Conservation (phyloP, 1,140 invertebrate species). For the Elymnias hypermnestra region DNA sequence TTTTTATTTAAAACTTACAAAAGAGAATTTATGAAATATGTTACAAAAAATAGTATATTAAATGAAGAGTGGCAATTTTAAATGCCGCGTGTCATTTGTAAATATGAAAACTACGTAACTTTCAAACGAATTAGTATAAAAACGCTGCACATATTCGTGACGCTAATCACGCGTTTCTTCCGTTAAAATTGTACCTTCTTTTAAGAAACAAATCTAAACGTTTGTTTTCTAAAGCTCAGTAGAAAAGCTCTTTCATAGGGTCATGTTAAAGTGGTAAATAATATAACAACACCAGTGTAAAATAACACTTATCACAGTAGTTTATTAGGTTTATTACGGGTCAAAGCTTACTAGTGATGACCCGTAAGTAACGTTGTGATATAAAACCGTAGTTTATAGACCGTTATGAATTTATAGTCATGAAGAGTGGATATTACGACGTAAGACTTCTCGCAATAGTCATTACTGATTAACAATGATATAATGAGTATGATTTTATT, state of each 20-base stretch:
- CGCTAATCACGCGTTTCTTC: too few relatives aligned
- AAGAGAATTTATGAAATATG: too few relatives aligned
- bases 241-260: slow-evolving; percentile 9
- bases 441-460: not conserved
- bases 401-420: slow-evolving; percentile 7
- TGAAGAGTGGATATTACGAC: not conserved
- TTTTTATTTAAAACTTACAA: too few relatives aligned
- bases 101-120: too few relatives aligned
- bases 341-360: slow-evolving; percentile 31
- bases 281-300: slow-evolving; percentile 28
- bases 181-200: too few relatives aligned
- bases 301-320: slow-evolving; percentile 30
- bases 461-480: too few relatives aligned
- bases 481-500: too few relatives aligned
- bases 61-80: too few relatives aligned
- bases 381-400: slow-evolving; percentile 44
- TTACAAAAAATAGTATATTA: too few relatives aligned
- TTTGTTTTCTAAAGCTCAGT: not conserved
- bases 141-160: too few relatives aligned
- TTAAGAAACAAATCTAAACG: not conserved
- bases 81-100: too few relatives aligned
- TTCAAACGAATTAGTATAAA: too few relatives aligned
- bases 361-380: slow-evolving; percentile 46
- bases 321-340: slow-evolving; percentile 23
- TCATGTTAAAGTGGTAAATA: slow-evolving; percentile 25